Evolutionary conservation across 2,888 invertebrate genomes (phyloP).

Genomic region (Patella caerulea): DNA sequence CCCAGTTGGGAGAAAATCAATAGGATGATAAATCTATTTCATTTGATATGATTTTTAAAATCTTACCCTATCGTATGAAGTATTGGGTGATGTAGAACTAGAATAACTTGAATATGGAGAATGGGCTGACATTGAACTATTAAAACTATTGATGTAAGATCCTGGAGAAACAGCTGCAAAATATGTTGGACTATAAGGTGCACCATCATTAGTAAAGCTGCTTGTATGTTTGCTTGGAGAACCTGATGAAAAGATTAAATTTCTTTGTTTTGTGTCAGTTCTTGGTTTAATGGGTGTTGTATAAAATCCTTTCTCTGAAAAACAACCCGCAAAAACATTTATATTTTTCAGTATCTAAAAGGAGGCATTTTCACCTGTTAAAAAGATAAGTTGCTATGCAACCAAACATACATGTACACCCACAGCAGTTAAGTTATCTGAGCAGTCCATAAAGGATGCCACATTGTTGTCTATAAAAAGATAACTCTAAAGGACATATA

Average conservation of each 20-base stretch:
- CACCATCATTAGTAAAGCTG: conserved; percentile 32
- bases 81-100: conserved; percentile 22
- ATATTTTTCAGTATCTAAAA: no score
- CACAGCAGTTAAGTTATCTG: no score
- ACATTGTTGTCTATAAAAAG: no score
- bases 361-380: no score
- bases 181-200: conserved; percentile 29
- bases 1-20: no score
- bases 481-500: no score
- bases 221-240: conserved; percentile 41
- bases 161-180: conserved; percentile 16
- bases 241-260: conserved; percentile 26
- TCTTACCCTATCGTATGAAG: conserved; percentile 47
- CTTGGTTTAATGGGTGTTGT: conserved; percentile 47
- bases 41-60: background rate
- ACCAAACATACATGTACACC: no score
- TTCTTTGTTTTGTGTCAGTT: conserved; percentile 18
- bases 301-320: conserved; percentile 57
- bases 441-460: no score
- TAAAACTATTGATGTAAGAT: conserved; percentile 10
- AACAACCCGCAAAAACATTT: background rate
- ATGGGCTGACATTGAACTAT: conserved; percentile 15
- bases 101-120: conserved; percentile 18
- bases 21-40: no score
- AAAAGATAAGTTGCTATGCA: no score